Percentiles rank a stretch among this genome's conserved stretches.
phyloP scores from a whole-genome alignment of 2,888 invertebrate genomes.

The Philhelius pedissequus region DNA sequence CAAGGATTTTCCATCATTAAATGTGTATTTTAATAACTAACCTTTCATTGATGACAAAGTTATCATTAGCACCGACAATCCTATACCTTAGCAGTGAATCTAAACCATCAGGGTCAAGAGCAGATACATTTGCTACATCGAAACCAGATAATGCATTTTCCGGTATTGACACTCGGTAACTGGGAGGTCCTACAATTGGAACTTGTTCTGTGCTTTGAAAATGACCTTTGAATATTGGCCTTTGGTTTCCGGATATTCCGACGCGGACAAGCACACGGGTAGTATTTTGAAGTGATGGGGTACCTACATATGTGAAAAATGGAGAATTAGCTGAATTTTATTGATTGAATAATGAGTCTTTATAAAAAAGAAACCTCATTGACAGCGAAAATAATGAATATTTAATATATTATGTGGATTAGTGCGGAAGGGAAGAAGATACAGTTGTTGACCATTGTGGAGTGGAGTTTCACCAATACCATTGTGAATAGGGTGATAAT shows the following conservation, averaged over 20 bases:
- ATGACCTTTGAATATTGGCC: conserved; percentile 88
- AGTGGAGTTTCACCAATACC: too few relatives aligned
- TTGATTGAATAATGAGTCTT: too few relatives aligned
- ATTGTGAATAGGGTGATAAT: too few relatives aligned
- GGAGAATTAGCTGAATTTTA: too few relatives aligned
- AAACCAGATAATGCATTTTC: conserved; percentile 86
- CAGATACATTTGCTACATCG: conserved; percentile 85
- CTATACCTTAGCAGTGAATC: conserved; percentile 85
- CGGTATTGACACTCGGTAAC: conserved; percentile 85
- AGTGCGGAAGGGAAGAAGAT: too few relatives aligned
- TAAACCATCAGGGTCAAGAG: conserved; percentile 89
- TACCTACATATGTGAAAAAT: too few relatives aligned
- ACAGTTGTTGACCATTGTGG: too few relatives aligned
- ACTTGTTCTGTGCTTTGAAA: conserved; percentile 81
- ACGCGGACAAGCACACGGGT: conserved; percentile 85
- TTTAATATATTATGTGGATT: too few relatives aligned
- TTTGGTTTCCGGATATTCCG: conserved; percentile 88
- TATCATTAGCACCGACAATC: conserved; percentile 88
- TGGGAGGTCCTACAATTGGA: conserved; percentile 84
- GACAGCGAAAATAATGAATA: too few relatives aligned
- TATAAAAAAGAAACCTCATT: too few relatives aligned
- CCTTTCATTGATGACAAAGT: conserved; percentile 87
- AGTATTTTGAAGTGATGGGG: conserved; percentile 84
- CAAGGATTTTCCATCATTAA: neutral
- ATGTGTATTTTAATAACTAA: conserved; percentile 74